A percentile compares a stretch with the other conserved stretches of the same genome.
These are phyloP conservation scores for Oryzias celebensis DNA, from an alignment of 2,113 vertebrate species.

Conservation along the genomic window DNA sequence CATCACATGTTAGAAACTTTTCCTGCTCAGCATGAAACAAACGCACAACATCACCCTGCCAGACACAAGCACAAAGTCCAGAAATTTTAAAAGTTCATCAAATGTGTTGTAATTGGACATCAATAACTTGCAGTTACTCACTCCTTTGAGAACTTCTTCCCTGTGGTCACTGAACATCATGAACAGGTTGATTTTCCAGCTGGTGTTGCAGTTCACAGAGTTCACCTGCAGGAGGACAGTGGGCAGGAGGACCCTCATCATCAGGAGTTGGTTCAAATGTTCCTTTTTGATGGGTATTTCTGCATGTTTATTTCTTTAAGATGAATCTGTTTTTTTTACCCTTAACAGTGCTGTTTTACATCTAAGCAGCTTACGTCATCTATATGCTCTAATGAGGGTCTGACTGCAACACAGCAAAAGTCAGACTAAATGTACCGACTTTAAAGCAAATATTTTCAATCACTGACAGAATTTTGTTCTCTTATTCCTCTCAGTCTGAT, in stretches of 20 bases:
- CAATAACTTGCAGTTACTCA: constrained; percentile 21
- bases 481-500: too few relatives aligned
- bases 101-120: not conserved
- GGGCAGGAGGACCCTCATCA: not conserved
- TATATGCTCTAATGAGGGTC: too few relatives aligned
- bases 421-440: too few relatives aligned
- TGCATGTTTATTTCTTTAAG: too few relatives aligned
- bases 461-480: too few relatives aligned
- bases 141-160: constrained; percentile 69
- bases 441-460: too few relatives aligned
- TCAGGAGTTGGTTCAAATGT: not conserved
- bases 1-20: constrained; percentile 96
- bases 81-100: too few relatives aligned
- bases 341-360: too few relatives aligned
- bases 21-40: constrained; percentile 97
- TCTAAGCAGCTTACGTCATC: too few relatives aligned
- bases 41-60: constrained; percentile 92
- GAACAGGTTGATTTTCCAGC: constrained; percentile 74
- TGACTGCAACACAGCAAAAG: too few relatives aligned
- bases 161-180: constrained; percentile 71
- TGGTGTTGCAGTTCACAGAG: constrained; percentile 72
- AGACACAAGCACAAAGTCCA: not conserved
- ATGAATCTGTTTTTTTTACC: too few relatives aligned
- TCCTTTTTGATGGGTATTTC: too few relatives aligned
- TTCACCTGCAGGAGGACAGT: constrained; percentile 58